A percentile compares a stretch with the other conserved stretches of the same genome.
These are phyloP conservation scores for Mustela erminea DNA, from an alignment of 2,797 vertebrate species.

Conservation along the genomic window DNA sequence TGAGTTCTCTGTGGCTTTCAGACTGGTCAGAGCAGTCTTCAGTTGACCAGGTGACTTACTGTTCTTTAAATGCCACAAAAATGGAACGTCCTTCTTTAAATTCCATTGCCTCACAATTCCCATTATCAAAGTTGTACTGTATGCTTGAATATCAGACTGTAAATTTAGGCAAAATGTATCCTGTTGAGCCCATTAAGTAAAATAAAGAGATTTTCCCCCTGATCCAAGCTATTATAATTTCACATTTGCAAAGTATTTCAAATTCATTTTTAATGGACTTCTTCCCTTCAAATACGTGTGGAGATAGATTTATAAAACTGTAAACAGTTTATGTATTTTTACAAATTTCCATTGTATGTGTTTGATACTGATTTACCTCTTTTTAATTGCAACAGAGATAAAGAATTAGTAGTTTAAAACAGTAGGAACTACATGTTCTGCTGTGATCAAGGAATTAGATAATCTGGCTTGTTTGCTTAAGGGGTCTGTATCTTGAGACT, in stretches of 20 bases:
- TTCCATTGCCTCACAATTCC: conserved; percentile 1
- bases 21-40: background rate
- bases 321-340: conserved; percentile 24
- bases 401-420: conserved; percentile 82
- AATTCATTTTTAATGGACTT: conserved; percentile 65
- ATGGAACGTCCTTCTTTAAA: background rate
- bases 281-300: conserved; percentile 50
- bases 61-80: background rate
- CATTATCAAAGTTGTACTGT: background rate
- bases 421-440: conserved; percentile 80
- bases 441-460: conserved; percentile 85
- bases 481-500: conserved; percentile 86
- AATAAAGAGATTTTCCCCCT: background rate
- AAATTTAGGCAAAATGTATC: conserved; percentile 34
- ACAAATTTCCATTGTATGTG: background rate
- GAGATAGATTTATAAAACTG: conserved; percentile 22
- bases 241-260: conserved; percentile 57
- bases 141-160: background rate
- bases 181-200: background rate
- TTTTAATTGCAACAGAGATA: conserved; percentile 75
- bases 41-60: background rate
- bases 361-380: conserved; percentile 67
- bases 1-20: background rate
- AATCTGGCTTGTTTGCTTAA: conserved; percentile 85
- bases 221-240: conserved; percentile 1